Evolutionary conservation across 1,140 invertebrate species (phyloP).

Genomic region (Drosophila pectinifera): DNA sequence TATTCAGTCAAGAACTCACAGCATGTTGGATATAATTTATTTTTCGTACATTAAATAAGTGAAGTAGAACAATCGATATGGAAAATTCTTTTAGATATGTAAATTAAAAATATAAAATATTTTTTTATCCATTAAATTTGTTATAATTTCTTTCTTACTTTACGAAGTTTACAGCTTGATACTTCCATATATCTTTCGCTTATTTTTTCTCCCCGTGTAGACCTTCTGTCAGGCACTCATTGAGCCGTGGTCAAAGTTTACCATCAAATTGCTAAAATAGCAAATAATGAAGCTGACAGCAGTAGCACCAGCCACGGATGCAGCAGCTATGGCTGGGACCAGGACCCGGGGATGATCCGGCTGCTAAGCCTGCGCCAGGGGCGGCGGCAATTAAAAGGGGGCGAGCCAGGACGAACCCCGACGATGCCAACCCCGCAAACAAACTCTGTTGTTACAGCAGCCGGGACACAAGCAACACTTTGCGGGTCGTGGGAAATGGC

Average conservation of each 20-base stretch:
- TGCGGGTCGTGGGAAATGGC: slow-evolving; percentile 66
- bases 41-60: too few species aligned
- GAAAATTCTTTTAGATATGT: too few species aligned
- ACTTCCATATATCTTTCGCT: neutral
- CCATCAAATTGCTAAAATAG: slow-evolving; percentile 83
- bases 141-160: too few species aligned
- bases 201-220: slow-evolving; percentile 13
- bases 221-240: slow-evolving; percentile 46
- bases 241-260: slow-evolving; percentile 73
- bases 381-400: slow-evolving; percentile 78
- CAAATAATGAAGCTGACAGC: slow-evolving; percentile 81
- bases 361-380: slow-evolving; percentile 61
- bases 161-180: too few species aligned
- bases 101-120: too few species aligned
- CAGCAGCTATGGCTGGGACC: too few species aligned
- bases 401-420: slow-evolving; percentile 19
- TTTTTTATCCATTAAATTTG: too few species aligned
- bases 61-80: too few species aligned
- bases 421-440: slow-evolving; percentile 18
- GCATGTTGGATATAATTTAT: too few species aligned
- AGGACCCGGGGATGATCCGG: slow-evolving; percentile 68
- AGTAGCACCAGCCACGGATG: slow-evolving; percentile 23
- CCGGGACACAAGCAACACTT: slow-evolving; percentile 70
- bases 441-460: slow-evolving; percentile 59
- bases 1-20: too few species aligned